Evolutionary conservation across 1,140 invertebrate species (phyloP).

Genomic region (Diorhabda carinulata): DNA sequence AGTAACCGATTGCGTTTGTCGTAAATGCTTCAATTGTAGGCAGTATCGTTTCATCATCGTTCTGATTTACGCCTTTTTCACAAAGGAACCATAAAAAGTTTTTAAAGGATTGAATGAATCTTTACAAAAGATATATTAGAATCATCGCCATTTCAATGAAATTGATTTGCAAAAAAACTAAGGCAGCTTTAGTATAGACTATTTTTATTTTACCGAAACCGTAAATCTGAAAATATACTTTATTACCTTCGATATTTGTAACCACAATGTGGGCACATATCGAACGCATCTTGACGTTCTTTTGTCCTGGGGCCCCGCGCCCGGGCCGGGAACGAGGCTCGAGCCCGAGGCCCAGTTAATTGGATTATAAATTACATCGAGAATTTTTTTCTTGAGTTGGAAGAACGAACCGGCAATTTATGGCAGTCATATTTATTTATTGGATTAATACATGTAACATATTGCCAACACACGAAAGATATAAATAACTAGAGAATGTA

Average conservation of each 20-base stretch:
- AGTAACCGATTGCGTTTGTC: too few relatives aligned
- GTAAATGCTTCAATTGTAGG: too few relatives aligned
- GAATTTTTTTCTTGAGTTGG: slow-evolving; percentile 24
- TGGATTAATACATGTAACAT: slow-evolving; percentile 51
- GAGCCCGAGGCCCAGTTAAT: slow-evolving; percentile 34
- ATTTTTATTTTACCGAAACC: neutral
- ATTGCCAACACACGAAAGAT: slow-evolving; percentile 48
- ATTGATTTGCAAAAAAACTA: too few relatives aligned
- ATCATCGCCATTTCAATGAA: too few relatives aligned
- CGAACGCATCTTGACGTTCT: neutral
- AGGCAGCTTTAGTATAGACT: too few relatives aligned
- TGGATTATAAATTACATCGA: slow-evolving; percentile 48
- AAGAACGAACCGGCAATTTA: slow-evolving; percentile 43
- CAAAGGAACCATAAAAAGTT: too few relatives aligned
- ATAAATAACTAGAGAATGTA: slow-evolving; percentile 49
- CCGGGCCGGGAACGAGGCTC: neutral
- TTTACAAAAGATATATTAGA: too few relatives aligned
- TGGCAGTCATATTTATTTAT: slow-evolving; percentile 50
- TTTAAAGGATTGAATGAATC: too few relatives aligned
- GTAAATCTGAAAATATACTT: neutral
- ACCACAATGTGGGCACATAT: slow-evolving; percentile 1
- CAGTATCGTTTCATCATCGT: too few relatives aligned
- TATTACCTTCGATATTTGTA: neutral
- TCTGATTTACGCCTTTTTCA: too few relatives aligned
- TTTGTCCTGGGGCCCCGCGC: neutral